Percentiles rank a stretch among this genome's conserved stretches.
These are phyloP conservation scores for Corythucha ciliata DNA, from an alignment of 2,888 invertebrate genomes.

Conservation along the genomic window DNA sequence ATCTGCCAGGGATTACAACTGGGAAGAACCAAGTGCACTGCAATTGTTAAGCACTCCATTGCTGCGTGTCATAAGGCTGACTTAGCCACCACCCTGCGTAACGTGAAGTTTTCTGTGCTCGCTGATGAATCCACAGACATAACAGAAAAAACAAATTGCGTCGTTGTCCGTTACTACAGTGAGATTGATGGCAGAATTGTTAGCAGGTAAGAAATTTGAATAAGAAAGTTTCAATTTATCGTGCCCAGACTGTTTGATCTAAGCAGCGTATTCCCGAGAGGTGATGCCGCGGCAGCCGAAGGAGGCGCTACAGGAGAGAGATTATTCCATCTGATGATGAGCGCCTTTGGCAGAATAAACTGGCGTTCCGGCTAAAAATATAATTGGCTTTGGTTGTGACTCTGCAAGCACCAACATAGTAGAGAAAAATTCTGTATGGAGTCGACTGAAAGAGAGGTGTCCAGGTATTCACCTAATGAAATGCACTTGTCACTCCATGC, in stretches of 20 bases:
- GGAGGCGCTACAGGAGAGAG: conserved; percentile 17
- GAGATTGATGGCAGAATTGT: too few species aligned
- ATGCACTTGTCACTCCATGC: conserved; percentile 40
- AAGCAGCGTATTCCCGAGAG: conserved; percentile 21
- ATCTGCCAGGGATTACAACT: not conserved
- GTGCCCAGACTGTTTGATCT: not conserved
- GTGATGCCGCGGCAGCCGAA: conserved; percentile 31
- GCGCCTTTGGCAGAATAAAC: too few species aligned
- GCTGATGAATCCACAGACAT: conserved; percentile 37
- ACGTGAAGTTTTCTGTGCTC: conserved; percentile 34
- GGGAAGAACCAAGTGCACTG: not conserved
- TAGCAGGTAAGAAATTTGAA: too few species aligned
- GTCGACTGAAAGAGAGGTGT: conserved; percentile 34
- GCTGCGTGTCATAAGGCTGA: not conserved
- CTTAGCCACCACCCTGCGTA: conserved; percentile 29
- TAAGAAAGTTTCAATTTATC: too few species aligned
- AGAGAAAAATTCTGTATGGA: conserved; percentile 37
- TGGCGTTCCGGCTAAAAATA: conserved; percentile 36
- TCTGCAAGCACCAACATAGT: conserved; percentile 40
- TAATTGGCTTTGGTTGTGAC: conserved; percentile 40
- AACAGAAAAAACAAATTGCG: conserved; percentile 29
- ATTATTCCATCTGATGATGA: too few species aligned
- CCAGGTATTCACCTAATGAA: conserved; percentile 38
- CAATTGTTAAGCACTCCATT: not conserved
- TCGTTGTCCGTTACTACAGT: conserved; percentile 34